phyloP scores from a whole-genome alignment of 2,797 vertebrate species.

The Sciurus vulgaris region DNA sequence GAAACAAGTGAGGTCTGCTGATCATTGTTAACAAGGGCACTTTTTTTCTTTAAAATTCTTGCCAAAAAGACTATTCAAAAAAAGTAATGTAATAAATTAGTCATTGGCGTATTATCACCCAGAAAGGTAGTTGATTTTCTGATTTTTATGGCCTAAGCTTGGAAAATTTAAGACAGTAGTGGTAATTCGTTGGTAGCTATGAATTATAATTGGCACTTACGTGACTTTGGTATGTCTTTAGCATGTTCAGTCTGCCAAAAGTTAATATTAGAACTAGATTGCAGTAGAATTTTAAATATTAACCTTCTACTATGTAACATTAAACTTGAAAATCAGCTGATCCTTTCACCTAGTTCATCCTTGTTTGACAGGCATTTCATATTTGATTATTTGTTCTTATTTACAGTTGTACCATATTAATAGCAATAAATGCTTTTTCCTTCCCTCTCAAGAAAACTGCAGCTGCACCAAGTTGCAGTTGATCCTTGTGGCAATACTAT shows the following conservation, averaged over 20 bases:
- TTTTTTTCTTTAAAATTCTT: slow-evolving; percentile 84
- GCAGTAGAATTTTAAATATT: slow-evolving; percentile 72
- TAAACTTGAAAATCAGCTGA: slow-evolving; percentile 39
- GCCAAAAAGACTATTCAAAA: slow-evolving; percentile 86
- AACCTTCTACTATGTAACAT: slow-evolving; percentile 56
- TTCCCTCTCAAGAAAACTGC: slow-evolving; percentile 86
- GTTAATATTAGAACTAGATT: slow-evolving; percentile 53
- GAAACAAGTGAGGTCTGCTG: slow-evolving; percentile 91
- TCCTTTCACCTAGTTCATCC: slow-evolving; percentile 13
- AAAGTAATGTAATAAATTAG: slow-evolving; percentile 86
- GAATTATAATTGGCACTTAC: slow-evolving; percentile 85
- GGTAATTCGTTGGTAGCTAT: slow-evolving; percentile 76
- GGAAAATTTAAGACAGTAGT: slow-evolving; percentile 69
- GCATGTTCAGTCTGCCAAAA: slow-evolving; percentile 26
- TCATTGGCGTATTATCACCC: slow-evolving; percentile 74
- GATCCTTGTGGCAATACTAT: slow-evolving; percentile 87
- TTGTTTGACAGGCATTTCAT: slow-evolving; percentile 60
- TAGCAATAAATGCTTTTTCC: slow-evolving; percentile 80
- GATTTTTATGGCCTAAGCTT: slow-evolving; percentile 79
- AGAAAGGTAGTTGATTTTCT: slow-evolving; percentile 76
- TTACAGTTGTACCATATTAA: slow-evolving; percentile 79
- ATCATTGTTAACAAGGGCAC: slow-evolving; percentile 91
- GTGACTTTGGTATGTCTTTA: slow-evolving; percentile 72
- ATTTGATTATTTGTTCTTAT: slow-evolving; percentile 74
- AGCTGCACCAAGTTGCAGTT: slow-evolving; percentile 88